Conservation (phyloP, 2,888 invertebrate genomes). For the Drosophila differens region DNA sequence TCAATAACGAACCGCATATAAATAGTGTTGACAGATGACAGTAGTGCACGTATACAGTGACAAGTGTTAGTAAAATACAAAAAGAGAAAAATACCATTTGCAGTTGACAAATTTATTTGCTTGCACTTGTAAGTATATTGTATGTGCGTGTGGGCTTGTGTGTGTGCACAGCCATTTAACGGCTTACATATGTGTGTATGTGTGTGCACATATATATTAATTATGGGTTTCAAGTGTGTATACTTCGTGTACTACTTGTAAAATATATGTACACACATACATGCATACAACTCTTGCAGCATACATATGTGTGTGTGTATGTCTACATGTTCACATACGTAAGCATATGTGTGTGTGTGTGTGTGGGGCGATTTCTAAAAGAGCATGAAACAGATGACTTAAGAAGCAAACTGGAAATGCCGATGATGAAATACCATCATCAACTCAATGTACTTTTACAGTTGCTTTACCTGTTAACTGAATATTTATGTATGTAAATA, state of each 20-base stretch:
- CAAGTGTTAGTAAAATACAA: conserved; percentile 11
- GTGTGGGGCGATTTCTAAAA: conserved; percentile 53
- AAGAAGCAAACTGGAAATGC: conserved; percentile 61
- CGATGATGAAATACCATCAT: conserved; percentile 53
- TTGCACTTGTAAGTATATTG: conserved; percentile 14
- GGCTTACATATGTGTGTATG: conserved; percentile 36
- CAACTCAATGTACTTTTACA: conserved; percentile 23
- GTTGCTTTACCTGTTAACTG: conserved; percentile 26
- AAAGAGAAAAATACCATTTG: conserved; percentile 2
- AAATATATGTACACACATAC: conserved; percentile 34
- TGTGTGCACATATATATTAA: conserved; percentile 53
- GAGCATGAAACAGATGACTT: conserved; percentile 63
- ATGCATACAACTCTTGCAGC: conserved; percentile 29
- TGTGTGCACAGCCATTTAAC: conserved; percentile 34
- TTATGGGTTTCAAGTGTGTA: conserved; percentile 65
- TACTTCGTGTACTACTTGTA: conserved; percentile 57
- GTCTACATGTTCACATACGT: conserved; percentile 3
- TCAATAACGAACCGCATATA: not conserved
- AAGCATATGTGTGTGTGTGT: conserved; percentile 14
- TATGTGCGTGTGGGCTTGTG: conserved; percentile 10
- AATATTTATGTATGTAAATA: not conserved
- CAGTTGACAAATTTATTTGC: conserved; percentile 29
- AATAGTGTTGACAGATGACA: conserved; percentile 12
- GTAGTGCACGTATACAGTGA: conserved; percentile 2
- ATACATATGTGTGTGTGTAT: conserved; percentile 13